phyloP scores from a whole-genome alignment of 2,888 invertebrate species.

The Macaria notata region DNA sequence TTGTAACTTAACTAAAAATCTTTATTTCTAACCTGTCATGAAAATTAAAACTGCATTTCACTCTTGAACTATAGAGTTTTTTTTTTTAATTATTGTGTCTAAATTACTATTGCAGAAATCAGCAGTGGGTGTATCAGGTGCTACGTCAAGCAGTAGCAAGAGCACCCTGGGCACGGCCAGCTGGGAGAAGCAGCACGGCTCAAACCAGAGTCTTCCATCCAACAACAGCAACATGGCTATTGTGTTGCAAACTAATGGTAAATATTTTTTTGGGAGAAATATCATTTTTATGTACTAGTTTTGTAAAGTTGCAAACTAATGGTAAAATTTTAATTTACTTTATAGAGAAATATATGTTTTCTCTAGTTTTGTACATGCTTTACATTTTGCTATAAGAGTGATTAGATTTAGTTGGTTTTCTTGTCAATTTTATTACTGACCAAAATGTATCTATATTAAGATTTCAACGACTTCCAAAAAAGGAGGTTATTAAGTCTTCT shows the following conservation, averaged over 20 bases:
- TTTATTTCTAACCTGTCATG: too few relatives aligned
- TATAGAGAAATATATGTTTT: too few relatives aligned
- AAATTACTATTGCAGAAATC: slow-evolving; percentile 54
- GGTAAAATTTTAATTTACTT: slow-evolving; percentile 39
- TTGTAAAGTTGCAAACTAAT: slow-evolving; percentile 12
- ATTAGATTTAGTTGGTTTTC: too few relatives aligned
- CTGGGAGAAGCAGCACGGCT: slow-evolving; percentile 59
- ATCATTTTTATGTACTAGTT: neutral
- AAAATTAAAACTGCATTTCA: too few relatives aligned
- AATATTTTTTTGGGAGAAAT: neutral
- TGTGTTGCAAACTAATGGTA: slow-evolving; percentile 51
- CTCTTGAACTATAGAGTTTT: too few relatives aligned
- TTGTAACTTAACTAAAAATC: too few relatives aligned
- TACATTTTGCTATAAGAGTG: too few relatives aligned
- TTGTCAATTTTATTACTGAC: too few relatives aligned
- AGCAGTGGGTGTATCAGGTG: slow-evolving; percentile 44
- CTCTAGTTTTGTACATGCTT: too few relatives aligned
- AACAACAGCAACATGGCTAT: slow-evolving; percentile 60
- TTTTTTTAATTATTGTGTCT: neutral
- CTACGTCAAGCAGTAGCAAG: slow-evolving; percentile 63
- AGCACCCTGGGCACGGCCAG: slow-evolving; percentile 64
- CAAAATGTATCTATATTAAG: too few relatives aligned
- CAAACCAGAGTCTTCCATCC: slow-evolving; percentile 64
- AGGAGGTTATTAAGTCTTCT: too few relatives aligned
- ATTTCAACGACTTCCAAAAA: too few relatives aligned